These are phyloP conservation scores for Phortica variegata DNA, from an alignment of 1,140 invertebrate genomes.

Conservation along the genomic window DNA sequence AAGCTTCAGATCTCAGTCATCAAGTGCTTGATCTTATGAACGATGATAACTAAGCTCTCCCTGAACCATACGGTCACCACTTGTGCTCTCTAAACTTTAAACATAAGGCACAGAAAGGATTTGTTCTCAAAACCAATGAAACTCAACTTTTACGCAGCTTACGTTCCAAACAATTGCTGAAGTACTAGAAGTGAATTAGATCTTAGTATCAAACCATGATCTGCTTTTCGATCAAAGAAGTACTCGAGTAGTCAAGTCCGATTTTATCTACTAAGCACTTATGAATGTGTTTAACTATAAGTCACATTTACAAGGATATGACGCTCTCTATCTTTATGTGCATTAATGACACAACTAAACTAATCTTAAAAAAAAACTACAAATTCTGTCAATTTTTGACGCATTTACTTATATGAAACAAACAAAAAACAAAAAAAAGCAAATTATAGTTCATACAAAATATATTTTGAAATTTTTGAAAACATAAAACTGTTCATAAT, in stretches of 20 bases:
- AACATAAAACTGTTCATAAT: constrained; percentile 15
- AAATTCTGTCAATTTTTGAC: constrained; percentile 54
- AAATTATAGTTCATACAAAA: constrained; percentile 36
- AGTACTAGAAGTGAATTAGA: no score
- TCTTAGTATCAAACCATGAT: no score
- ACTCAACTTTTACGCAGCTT: constrained; percentile 1
- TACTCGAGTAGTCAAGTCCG: no score
- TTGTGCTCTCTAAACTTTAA: no score
- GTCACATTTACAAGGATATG: constrained; percentile 9
- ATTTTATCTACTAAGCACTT: not conserved
- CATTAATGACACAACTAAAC: no score
- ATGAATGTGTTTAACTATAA: not conserved
- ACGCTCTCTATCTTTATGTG: constrained; percentile 15
- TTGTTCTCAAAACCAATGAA: constrained; percentile 30
- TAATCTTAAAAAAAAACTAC: constrained; percentile 5
- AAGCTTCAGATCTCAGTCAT: constrained; percentile 41
- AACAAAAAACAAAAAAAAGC: no score
- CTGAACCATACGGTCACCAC: no score
- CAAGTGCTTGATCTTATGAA: constrained; percentile 37
- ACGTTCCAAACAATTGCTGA: no score
- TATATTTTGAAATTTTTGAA: constrained; percentile 31
- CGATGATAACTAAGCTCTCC: constrained; percentile 18
- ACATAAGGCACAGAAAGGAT: constrained; percentile 19
- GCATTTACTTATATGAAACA: constrained; percentile 50
- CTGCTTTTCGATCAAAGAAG: no score